A percentile compares a stretch with the other conserved stretches of the same genome.
phyloP scores from a whole-genome alignment of 2,888 invertebrate species.

The Flabesymbios commensalis region DNA sequence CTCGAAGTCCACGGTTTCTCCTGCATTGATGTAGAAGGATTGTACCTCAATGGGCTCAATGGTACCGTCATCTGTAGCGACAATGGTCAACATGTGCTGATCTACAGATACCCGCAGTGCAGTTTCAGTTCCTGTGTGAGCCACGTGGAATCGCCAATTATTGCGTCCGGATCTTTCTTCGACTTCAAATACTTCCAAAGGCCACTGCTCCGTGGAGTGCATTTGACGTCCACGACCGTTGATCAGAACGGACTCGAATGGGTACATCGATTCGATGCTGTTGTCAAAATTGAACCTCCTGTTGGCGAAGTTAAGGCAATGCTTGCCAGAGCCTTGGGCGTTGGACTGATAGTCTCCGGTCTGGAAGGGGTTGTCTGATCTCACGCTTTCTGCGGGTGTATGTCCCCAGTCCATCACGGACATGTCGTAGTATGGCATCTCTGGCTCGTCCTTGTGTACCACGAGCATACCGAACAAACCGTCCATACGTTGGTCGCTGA shows the following conservation, averaged over 20 bases:
- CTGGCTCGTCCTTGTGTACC: too few relatives aligned
- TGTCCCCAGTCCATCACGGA: too few relatives aligned
- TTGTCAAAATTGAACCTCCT: not conserved
- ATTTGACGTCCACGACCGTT: constrained; percentile 46
- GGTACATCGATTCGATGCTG: not conserved
- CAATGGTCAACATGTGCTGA: constrained; percentile 36
- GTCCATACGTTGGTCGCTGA: too few relatives aligned
- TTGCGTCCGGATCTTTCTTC: too few relatives aligned
- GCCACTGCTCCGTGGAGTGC: too few relatives aligned
- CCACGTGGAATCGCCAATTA: constrained; percentile 40
- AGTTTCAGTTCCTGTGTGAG: constrained; percentile 36
- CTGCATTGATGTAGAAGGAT: constrained; percentile 19
- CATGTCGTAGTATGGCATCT: too few relatives aligned
- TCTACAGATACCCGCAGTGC: constrained; percentile 43
- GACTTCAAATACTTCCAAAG: constrained; percentile 10
- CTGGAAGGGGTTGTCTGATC: too few relatives aligned
- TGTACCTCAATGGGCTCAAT: constrained; percentile 31
- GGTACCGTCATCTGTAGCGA: constrained; percentile 43
- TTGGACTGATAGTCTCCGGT: too few relatives aligned
- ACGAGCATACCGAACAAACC: too few relatives aligned
- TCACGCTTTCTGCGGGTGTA: too few relatives aligned
- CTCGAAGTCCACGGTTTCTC: constrained; percentile 46
- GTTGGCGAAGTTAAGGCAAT: too few relatives aligned
- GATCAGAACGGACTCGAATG: constrained; percentile 35
- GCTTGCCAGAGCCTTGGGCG: not conserved